Evolutionary conservation across 2,888 invertebrate genomes (phyloP).

Genomic region (Entomobrya proxima): DNA sequence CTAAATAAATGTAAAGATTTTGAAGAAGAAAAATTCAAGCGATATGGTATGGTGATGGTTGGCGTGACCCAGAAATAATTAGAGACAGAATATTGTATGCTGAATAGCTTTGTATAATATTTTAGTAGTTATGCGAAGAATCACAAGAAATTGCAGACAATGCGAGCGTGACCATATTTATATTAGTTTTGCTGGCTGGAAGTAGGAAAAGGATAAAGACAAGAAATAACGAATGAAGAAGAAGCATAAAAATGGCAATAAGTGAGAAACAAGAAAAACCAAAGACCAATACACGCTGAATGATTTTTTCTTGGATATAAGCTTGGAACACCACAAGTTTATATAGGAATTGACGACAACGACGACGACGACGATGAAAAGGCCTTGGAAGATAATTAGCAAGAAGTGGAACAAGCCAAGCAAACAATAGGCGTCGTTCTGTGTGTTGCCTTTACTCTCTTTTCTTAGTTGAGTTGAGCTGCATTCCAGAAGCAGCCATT

Average conservation of each 20-base stretch:
- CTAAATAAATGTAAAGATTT: background rate
- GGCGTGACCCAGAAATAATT: constrained; percentile 66
- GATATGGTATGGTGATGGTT: too few species aligned
- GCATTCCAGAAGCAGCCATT: constrained; percentile 12
- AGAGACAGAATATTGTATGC: constrained; percentile 6
- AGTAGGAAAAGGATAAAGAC: background rate
- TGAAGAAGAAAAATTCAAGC: constrained; percentile 1
- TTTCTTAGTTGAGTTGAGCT: too few species aligned
- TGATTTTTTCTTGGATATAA: background rate
- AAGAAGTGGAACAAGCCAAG: constrained; percentile 40
- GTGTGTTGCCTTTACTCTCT: background rate
- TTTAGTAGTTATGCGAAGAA: background rate
- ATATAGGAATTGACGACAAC: constrained; percentile 15
- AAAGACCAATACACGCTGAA: constrained; percentile 22
- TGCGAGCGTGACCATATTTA: constrained; percentile 55
- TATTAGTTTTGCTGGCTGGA: constrained; percentile 26
- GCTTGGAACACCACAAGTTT: too few species aligned
- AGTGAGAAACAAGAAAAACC: background rate
- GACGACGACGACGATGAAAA: constrained; percentile 40
- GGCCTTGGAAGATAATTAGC: constrained; percentile 64
- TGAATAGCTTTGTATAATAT: background rate
- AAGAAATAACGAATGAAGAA: background rate
- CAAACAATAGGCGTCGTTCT: constrained; percentile 40
- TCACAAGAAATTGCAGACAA: background rate
- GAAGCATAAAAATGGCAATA: background rate